Conservation (phyloP, 2,888 invertebrate genomes). For the Dryomyza anilis region DNA sequence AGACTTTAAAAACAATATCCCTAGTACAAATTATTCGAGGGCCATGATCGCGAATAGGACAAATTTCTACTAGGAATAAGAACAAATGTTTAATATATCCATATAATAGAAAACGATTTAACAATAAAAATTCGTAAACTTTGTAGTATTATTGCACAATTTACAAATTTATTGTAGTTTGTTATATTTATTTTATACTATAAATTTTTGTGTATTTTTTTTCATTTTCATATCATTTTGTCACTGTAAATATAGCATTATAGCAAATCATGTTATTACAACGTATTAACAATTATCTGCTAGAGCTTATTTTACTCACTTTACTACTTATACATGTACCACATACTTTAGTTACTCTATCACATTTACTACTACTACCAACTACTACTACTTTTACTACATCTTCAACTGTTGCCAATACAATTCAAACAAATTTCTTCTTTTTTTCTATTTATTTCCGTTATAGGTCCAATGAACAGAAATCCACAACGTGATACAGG, state of each 20-base stretch:
- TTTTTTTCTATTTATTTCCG: slow-evolving; percentile 41
- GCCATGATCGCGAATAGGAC: too few species aligned
- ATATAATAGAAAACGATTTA: too few species aligned
- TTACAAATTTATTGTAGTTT: too few species aligned
- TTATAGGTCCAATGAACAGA: slow-evolving; percentile 59
- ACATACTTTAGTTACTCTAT: slow-evolving; percentile 34
- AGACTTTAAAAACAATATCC: too few species aligned
- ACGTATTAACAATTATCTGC: not conserved
- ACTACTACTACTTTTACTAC: slow-evolving; percentile 29
- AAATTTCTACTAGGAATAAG: too few species aligned
- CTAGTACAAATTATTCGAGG: too few species aligned
- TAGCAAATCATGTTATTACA: slow-evolving; percentile 2
- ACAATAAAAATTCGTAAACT: too few species aligned
- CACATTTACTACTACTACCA: not conserved
- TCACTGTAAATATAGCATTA: slow-evolving; percentile 39
- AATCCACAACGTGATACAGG: slow-evolving; percentile 58
- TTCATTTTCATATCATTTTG: slow-evolving; percentile 17
- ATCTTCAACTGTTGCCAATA: slow-evolving; percentile 16
- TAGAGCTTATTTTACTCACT: slow-evolving; percentile 34
- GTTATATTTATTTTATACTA: too few species aligned
- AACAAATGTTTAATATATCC: too few species aligned
- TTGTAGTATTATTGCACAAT: too few species aligned
- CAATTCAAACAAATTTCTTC: slow-evolving; percentile 32
- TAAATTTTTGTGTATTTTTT: too few species aligned
- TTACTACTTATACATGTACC: too few species aligned